Evolutionary conservation across 2,888 invertebrate genomes (phyloP).

Genomic region (Nemapogon koenigi): DNA sequence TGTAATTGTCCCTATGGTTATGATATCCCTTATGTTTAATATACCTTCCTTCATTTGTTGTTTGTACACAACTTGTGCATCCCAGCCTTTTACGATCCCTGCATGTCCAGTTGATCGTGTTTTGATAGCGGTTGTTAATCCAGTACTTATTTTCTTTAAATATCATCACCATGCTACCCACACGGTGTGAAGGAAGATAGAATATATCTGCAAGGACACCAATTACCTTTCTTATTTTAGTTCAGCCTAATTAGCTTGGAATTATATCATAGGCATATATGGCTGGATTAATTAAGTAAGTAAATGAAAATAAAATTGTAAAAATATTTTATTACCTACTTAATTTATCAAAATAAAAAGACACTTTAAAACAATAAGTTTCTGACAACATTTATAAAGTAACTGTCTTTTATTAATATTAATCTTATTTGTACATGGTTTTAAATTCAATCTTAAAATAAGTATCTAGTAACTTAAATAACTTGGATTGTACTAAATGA

Average conservation of each 20-base stretch:
- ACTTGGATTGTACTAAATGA: too few species aligned
- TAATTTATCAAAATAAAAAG: too few species aligned
- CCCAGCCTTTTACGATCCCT: slow-evolving; percentile 48
- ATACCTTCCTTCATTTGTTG: slow-evolving; percentile 48
- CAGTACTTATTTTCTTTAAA: slow-evolving; percentile 58
- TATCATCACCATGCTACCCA: slow-evolving; percentile 56
- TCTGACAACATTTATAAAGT: too few species aligned
- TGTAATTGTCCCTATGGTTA: slow-evolving; percentile 53
- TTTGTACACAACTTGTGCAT: slow-evolving; percentile 53
- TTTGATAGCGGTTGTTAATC: slow-evolving; percentile 57
- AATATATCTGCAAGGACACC: slow-evolving; percentile 39
- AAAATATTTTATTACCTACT: too few species aligned
- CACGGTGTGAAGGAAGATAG: slow-evolving; percentile 54
- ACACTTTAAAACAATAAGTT: too few species aligned
- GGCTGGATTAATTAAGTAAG: too few species aligned
- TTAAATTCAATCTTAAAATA: too few species aligned
- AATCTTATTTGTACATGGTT: too few species aligned
- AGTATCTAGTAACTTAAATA: too few species aligned
- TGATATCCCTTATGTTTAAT: slow-evolving; percentile 53
- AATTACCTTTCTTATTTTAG: slow-evolving; percentile 1
- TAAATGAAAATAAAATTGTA: too few species aligned
- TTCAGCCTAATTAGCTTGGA: neutral
- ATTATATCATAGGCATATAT: too few species aligned
- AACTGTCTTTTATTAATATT: too few species aligned
- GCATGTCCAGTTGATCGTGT: slow-evolving; percentile 58